Conservation (phyloP, 2,888 invertebrate genomes). For the Microctonus aethiopoides region DNA sequence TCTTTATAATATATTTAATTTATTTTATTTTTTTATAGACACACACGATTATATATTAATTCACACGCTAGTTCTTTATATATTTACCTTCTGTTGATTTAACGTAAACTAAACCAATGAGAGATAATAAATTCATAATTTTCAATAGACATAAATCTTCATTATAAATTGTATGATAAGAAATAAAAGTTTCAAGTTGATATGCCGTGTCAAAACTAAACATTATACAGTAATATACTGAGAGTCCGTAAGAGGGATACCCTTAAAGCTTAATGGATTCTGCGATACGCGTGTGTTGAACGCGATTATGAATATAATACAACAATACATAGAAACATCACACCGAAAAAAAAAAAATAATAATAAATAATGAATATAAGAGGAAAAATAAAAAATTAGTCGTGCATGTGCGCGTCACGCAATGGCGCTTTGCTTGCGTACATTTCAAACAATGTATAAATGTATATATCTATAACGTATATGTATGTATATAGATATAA, state of each 20-base stretch:
- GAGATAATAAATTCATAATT: neutral
- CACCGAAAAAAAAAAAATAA: neutral
- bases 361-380: constrained; percentile 15
- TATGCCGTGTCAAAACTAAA: neutral
- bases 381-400: constrained; percentile 9
- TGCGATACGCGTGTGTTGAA: neutral
- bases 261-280: neutral
- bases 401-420: constrained; percentile 29
- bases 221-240: no score
- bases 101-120: neutral
- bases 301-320: constrained; percentile 4
- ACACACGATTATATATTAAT: neutral
- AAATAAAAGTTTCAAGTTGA: neutral
- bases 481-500: constrained; percentile 29
- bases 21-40: neutral
- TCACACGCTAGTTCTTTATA: neutral
- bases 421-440: constrained; percentile 20
- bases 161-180: neutral
- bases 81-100: neutral
- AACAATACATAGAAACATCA: neutral
- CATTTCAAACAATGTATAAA: neutral
- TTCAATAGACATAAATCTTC: neutral
- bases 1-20: no score
- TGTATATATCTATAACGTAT: neutral
- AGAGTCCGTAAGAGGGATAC: no score